Base-by-base conservation (phyloP, 2,888 invertebrate species). In the Amaurobius ferox region DNA sequence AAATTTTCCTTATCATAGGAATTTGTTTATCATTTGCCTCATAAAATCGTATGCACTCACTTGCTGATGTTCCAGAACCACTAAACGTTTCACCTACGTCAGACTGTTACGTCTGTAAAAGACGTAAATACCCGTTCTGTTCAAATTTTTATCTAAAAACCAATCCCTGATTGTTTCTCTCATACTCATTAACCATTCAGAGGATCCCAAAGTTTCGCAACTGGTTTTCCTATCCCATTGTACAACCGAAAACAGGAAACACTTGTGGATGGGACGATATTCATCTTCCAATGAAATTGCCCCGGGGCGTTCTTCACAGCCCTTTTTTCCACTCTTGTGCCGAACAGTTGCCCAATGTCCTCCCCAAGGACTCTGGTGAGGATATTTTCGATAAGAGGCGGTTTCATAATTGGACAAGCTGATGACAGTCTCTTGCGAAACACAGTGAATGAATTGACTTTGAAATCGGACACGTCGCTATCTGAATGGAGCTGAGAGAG, bases 201-300 rank as follows among this genome's bases (percentile, higher is more conserved):
- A 79, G 32, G 71, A 79, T 70, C 64, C 64, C 39, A 28, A 19
- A 26, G 26, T 79, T 79, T 71, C 71, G 79, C 44, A 79, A 79
- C 64, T 39, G 30, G 28, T 70, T 55, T 70, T 70, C 64, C 23
- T 64, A 71, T 62, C 26, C 79, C 68, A 79, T 79, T 79, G 79
- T 79, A 55, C 23, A 23, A 11, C 19, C 55, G 40, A 26, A n/a
- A 77, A 83, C 83, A 83, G 83, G 83, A 83, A 83, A 77, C 77
- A 67, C 29, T 23, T 35, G 7, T 32, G 66, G 83, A 83, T 83
- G 77, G 77, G 77, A 83, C 71, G 83, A 83, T 83, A 83, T 83
- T 71, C 76, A n/a, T 80, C 61, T 76, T 76, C 40, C 76, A 77
- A 76, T 73, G 40, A 76, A 81, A 77, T 72, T 44, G 32, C 83